Evolutionary conservation across 2,113 vertebrate species (phyloP).

Genomic region (Ciconia maguari): DNA sequence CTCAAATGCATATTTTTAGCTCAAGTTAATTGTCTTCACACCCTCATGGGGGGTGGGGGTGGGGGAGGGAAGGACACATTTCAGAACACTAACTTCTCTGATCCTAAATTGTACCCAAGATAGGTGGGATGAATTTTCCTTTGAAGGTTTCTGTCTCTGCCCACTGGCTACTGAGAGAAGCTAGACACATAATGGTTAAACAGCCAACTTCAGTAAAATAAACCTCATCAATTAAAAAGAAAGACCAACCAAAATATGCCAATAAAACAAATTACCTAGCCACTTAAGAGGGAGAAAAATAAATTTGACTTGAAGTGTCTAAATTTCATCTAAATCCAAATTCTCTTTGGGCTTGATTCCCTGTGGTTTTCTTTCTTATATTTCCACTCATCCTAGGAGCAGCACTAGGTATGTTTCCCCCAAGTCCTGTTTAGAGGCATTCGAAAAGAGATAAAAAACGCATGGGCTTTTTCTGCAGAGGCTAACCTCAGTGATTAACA

Average conservation of each 20-base stretch:
- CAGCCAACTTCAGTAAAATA: background rate
- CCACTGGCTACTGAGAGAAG: background rate
- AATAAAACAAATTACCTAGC: background rate
- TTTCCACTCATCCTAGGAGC: background rate
- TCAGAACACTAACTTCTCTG: background rate
- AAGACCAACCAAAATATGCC: background rate
- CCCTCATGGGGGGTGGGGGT: fast-evolving
- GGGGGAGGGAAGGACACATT: background rate
- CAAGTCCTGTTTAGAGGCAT: background rate
- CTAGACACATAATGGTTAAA: background rate
- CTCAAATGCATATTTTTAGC: background rate
- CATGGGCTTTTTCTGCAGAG: background rate
- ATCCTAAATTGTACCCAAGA: background rate
- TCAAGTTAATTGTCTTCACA: background rate
- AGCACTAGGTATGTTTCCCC: background rate
- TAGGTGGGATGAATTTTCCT: background rate
- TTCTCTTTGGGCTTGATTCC: background rate
- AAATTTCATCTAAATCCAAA: background rate
- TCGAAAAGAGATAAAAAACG: background rate
- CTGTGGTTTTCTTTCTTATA: background rate
- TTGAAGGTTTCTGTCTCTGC: background rate
- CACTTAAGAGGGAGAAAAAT: background rate
- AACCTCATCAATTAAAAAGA: background rate
- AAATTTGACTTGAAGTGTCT: background rate
- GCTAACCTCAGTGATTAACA: background rate